Conservation (phyloP, 2,888 invertebrate species). For the Ligdia adustata region DNA sequence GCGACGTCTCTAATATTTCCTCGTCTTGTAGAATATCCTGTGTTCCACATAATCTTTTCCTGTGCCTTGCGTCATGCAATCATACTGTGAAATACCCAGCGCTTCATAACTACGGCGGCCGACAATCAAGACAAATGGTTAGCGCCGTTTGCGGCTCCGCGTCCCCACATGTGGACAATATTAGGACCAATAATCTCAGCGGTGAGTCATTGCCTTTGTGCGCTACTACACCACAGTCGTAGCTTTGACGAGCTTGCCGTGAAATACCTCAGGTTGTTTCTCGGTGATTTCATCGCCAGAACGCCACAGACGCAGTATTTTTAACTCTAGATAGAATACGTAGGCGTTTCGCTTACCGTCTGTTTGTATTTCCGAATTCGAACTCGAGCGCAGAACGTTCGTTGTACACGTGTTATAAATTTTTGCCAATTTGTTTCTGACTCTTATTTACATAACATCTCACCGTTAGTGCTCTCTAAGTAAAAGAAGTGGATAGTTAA, state of each 20-base stretch:
- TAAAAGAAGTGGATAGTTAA: constrained; percentile 19
- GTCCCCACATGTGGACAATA: constrained; percentile 52
- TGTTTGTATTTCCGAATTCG: constrained; percentile 42
- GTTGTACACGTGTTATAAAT: constrained; percentile 11
- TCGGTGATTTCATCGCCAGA: constrained; percentile 43
- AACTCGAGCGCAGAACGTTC: constrained; percentile 16
- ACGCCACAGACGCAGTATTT: constrained; percentile 46
- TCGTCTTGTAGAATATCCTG: neutral
- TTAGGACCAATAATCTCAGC: constrained; percentile 66
- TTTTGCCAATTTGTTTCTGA: constrained; percentile 19
- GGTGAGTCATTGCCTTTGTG: constrained; percentile 74
- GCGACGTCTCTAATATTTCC: too few species aligned
- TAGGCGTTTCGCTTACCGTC: constrained; percentile 45
- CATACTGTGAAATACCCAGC: constrained; percentile 20
- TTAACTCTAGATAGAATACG: constrained; percentile 45
- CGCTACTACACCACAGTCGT: constrained; percentile 32
- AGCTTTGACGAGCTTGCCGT: constrained; percentile 41
- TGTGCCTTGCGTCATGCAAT: constrained; percentile 21
- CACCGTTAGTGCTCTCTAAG: neutral
- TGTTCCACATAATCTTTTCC: constrained; percentile 18
- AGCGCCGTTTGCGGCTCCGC: constrained; percentile 42
- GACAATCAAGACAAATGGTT: constrained; percentile 30
- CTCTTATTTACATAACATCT: constrained; percentile 4
- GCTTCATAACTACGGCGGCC: constrained; percentile 14
- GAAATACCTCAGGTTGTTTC: constrained; percentile 42